Conservation (phyloP, 2,888 invertebrate species). For the Spilosoma lubricipeda region DNA sequence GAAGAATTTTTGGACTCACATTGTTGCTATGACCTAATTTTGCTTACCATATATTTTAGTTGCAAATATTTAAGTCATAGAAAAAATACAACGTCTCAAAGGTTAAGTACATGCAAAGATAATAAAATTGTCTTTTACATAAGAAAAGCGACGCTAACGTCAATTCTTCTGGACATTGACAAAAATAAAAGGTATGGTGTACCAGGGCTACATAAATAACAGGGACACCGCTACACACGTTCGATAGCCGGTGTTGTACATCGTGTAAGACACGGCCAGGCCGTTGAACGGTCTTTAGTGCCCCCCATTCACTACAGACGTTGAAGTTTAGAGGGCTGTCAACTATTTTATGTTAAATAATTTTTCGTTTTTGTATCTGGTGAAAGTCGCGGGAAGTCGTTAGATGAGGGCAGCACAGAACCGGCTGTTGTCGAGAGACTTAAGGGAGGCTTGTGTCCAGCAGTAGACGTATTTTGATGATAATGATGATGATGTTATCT, state of each 20-base stretch:
- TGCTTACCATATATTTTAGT: not conserved
- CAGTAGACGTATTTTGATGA: too few species aligned
- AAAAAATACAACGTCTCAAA: not conserved
- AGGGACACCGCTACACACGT: slow-evolving; percentile 55
- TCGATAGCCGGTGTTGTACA: slow-evolving; percentile 66
- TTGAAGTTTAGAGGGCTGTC: slow-evolving; percentile 41
- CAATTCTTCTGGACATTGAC: slow-evolving; percentile 37
- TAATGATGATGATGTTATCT: not conserved
- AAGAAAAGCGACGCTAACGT: slow-evolving; percentile 27
- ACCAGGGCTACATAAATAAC: slow-evolving; percentile 68
- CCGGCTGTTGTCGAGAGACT: too few species aligned
- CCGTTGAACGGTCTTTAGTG: slow-evolving; percentile 70
- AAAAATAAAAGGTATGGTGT: slow-evolving; percentile 42
- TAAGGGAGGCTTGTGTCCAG: too few species aligned
- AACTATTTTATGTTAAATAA: not conserved
- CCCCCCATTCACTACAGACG: slow-evolving; percentile 65
- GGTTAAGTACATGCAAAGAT: not conserved
- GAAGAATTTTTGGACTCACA: slow-evolving; percentile 62
- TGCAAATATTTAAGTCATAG: not conserved
- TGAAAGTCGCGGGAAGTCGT: too few species aligned
- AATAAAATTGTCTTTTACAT: not conserved
- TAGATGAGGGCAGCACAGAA: too few species aligned
- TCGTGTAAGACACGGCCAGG: slow-evolving; percentile 69
- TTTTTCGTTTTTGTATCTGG: not conserved
- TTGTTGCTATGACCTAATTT: slow-evolving; percentile 46